phyloP scores from a whole-genome alignment of 2,797 vertebrate genomes.

The Fringilla coelebs region DNA sequence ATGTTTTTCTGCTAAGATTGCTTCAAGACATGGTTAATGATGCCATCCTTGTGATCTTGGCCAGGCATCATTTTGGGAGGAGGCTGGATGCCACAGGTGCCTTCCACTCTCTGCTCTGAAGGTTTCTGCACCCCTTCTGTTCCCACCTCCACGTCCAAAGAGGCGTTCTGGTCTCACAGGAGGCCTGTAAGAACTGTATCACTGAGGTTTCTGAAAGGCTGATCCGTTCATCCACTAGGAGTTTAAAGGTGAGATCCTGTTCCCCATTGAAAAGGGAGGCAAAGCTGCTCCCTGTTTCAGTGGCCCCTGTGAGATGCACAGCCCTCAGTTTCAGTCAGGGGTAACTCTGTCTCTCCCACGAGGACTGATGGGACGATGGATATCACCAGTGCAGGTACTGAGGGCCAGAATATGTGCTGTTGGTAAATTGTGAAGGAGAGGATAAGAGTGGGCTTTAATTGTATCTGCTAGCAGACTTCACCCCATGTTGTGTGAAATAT shows the following conservation, averaged over 20 bases:
- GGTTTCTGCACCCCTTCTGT: not conserved
- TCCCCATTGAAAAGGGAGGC: not conserved
- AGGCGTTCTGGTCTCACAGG: not conserved
- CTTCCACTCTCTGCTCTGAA: not conserved
- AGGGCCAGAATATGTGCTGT: not conserved
- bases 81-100: not conserved
- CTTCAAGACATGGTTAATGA: not conserved
- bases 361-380: not conserved
- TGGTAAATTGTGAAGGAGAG: not conserved
- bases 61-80: not conserved
- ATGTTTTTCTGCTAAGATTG: not conserved
- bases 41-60: not conserved
- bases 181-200: not conserved
- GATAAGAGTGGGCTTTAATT: not conserved
- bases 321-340: not conserved
- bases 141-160: not conserved
- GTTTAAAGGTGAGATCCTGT: not conserved
- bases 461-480: not conserved
- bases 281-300: not conserved
- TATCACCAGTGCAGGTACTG: not conserved
- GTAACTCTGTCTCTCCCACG: rapidly evolving
- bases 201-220: not conserved
- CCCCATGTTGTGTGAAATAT: not conserved
- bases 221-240: not conserved
- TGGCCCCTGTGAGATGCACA: not conserved